Base-by-base conservation (phyloP, 2,113 vertebrate genomes). In the Xyliphius kryptos region DNA sequence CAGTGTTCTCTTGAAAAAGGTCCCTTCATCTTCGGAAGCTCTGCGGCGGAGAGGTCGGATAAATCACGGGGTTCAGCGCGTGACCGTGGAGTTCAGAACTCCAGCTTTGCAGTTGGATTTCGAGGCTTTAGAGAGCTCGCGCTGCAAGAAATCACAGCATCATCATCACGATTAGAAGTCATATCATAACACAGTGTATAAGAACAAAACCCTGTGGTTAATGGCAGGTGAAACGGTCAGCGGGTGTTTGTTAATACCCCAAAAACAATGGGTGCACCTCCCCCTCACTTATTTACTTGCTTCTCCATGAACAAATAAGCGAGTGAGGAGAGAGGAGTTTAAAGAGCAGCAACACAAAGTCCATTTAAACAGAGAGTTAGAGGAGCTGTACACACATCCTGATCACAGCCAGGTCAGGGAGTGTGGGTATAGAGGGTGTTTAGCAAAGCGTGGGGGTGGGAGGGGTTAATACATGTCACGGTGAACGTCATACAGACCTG, bases 11-110 rank as follows among this genome's bases (percentile, higher is more conserved):
- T 55, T 57, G 17, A 41, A 58, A 36, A 26, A 17, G 52, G 46
- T 63, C 20, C 61, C 49, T 16, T 20, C 47, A 62, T 19, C 10
- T 62, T 40, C 40, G 54, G 36, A 32, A 68, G 13, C 12, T 4
- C 38, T 19, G 40, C 13, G 20, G 22, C 38, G 6, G 32, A 41
- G 11, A 9, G 7, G 4, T 32, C 26, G 1, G 26, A 5, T 32
- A 32, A n/a, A 16, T 12, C 2, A 6, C 20, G 56, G 61, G 2
- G 32, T 3, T 87, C 74, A 87, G 22, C 76, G 74, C 12, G 74
- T 75, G 67, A 83, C 52, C 1, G 87, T 89, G 16, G 87, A 89
- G 81, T 87, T 89, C 68, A 89, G 74, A 54, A 80, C 9, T 56
- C 73, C 79, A 6, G 75, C 12, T 67, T 78, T 84, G 67, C 72